These are phyloP conservation scores for Parochlus steinenii DNA, from an alignment of 2,888 invertebrate species.

Conservation along the genomic window DNA sequence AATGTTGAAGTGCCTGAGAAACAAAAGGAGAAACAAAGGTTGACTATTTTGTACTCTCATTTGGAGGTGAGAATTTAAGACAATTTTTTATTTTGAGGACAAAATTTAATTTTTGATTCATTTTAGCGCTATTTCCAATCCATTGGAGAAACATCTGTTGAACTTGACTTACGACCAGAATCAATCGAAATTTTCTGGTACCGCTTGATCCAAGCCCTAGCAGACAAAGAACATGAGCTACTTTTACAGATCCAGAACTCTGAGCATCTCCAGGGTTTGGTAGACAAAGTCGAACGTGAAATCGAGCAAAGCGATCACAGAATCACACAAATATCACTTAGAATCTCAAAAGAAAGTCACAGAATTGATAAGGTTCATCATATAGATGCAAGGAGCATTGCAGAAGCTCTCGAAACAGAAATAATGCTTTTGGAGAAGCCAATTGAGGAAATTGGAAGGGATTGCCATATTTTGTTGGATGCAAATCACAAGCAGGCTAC, in stretches of 20 bases:
- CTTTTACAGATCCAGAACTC: conserved; percentile 81
- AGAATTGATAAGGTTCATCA: conserved; percentile 74
- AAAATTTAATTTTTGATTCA: too few species aligned
- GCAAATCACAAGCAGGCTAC: conserved; percentile 72
- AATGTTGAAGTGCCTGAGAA: conserved; percentile 86
- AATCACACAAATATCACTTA: conserved; percentile 70
- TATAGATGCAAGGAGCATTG: conserved; percentile 83
- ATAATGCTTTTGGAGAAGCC: conserved; percentile 69
- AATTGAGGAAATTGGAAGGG: conserved; percentile 76
- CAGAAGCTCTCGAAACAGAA: conserved; percentile 78
- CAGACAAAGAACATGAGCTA: conserved; percentile 80
- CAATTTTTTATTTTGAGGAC: not conserved
- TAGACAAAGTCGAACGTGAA: conserved; percentile 84
- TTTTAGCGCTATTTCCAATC: conserved; percentile 78
- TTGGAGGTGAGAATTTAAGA: conserved; percentile 39
- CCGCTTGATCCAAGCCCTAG: conserved; percentile 69
- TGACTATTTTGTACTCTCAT: conserved; percentile 73
- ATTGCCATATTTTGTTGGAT: conserved; percentile 73
- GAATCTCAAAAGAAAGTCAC: conserved; percentile 74
- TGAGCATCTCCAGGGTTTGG: conserved; percentile 79
- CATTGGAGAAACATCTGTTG: conserved; percentile 78
- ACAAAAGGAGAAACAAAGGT: conserved; percentile 76
- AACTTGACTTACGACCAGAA: conserved; percentile 69
- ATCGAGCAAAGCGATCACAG: conserved; percentile 80
- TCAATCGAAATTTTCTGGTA: conserved; percentile 79